Base-by-base conservation (phyloP, 1,140 invertebrate species). In the Brachionus angularis region DNA sequence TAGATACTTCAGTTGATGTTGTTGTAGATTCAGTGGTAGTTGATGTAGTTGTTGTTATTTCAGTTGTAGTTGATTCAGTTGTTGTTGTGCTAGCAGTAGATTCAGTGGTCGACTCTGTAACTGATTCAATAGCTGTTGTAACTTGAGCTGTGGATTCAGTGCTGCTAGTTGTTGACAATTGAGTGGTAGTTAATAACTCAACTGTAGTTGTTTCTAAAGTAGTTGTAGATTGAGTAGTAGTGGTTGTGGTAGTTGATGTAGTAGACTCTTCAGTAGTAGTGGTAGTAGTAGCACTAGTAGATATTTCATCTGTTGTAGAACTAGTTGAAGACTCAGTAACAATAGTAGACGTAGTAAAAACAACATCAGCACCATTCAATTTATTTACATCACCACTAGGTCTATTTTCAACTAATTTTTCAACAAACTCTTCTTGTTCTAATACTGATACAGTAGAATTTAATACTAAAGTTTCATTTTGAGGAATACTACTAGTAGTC, bases 161-260 rank as follows among this genome's bases (percentile, higher is more conserved):
- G n/a, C n/a, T 23, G 53, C 16, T 23, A 14, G 18, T 5, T 0
- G 4, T 23, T 10, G 25, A 53, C 12, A 52, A 29, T 21, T 52
- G 23, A 25, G 12, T 52, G 49, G 0, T n/a, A n/a, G 25, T 52
- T 27, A 4, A 29, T 29, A 52, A 7, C 23, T 27, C 33, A 23
- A 39, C 53, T 39, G 53, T 58, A 39, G 53, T 58, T 58, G 53
- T 18, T 58, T 36, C 31, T 21, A 25, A 50, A 50, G 47, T 50
- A 18, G 25, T 29, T 52, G 10, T 1, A n/a, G n/a, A n/a, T n/a
- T n/a, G n/a, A n/a, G n/a, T n/a, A n/a, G n/a, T n/a, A 27, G 16
- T 5, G 31, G 18, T 27, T 21, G 4, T 47, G 23, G 49, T 52
- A 12, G 5, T 49, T 49, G 21, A 12, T 23, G 46, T 10, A 23